A percentile compares a stretch with the other conserved stretches of the same genome.
Evolutionary conservation across 2,113 vertebrate species (phyloP).

Genomic region (Sciurus niger): DNA sequence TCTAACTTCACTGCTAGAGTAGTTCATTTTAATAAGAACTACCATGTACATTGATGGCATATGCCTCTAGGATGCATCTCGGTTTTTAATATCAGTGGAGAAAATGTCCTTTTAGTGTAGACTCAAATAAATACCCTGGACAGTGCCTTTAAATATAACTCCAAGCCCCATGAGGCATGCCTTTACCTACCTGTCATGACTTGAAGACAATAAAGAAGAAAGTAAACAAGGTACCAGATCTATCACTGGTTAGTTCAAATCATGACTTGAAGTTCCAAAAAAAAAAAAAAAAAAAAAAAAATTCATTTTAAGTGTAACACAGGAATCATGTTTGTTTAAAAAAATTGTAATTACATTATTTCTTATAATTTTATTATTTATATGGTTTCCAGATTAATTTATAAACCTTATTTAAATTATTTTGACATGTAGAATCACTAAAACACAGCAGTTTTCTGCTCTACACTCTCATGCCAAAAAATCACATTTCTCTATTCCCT

Average conservation of each 20-base stretch:
- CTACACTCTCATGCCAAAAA: constrained; percentile 24
- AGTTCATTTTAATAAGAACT: neutral
- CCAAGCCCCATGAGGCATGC: neutral
- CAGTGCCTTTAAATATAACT: neutral
- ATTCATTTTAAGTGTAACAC: neutral
- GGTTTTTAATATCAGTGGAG: neutral
- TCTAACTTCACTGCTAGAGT: neutral
- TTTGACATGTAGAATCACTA: neutral
- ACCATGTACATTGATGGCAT: neutral
- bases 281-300: neutral
- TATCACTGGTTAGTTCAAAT: neutral
- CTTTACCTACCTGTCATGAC: neutral
- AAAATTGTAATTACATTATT: neutral
- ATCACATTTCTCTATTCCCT: neutral
- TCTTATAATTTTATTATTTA: constrained; percentile 55
- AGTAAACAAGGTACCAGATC: neutral
- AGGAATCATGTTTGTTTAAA: neutral
- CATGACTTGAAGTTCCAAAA: neutral
- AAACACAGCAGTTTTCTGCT: neutral
- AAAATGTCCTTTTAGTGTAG: neutral
- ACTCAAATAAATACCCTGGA: neutral
- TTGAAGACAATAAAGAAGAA: neutral
- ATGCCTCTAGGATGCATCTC: neutral
- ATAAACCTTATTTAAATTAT: neutral
- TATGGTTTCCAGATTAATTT: neutral